These are phyloP conservation scores for Nixonia krombeini DNA, from an alignment of 1,140 invertebrate genomes.

Conservation along the genomic window DNA sequence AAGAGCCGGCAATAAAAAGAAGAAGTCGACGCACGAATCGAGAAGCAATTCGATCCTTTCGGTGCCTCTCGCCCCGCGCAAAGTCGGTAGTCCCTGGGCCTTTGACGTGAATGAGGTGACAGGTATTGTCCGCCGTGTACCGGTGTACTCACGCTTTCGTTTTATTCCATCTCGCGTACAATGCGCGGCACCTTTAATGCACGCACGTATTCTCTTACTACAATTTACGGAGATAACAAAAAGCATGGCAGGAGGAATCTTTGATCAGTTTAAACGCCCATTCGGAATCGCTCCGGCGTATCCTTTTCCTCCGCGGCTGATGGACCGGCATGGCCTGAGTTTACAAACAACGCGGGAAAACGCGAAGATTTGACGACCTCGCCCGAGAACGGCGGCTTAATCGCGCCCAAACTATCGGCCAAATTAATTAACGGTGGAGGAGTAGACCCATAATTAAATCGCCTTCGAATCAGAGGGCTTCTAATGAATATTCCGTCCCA, in stretches of 20 bases:
- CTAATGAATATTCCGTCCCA: slow-evolving; percentile 58
- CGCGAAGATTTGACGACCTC: slow-evolving; percentile 7
- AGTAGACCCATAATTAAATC: slow-evolving; percentile 58
- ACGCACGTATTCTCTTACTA: neutral
- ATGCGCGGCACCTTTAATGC: slow-evolving; percentile 41
- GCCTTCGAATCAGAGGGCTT: slow-evolving; percentile 53
- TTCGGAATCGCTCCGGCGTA: too few species aligned
- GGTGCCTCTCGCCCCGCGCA: slow-evolving; percentile 14
- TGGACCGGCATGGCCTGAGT: too few species aligned
- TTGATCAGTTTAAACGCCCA: too few species aligned
- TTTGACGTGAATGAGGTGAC: slow-evolving; percentile 68
- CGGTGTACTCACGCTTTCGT: slow-evolving; percentile 55
- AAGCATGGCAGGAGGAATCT: neutral
- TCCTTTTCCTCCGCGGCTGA: too few species aligned
- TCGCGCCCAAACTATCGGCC: slow-evolving; percentile 54
- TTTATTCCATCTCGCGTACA: slow-evolving; percentile 52
- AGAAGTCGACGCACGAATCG: slow-evolving; percentile 58
- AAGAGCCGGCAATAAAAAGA: slow-evolving; percentile 40
- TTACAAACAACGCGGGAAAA: slow-evolving; percentile 4
- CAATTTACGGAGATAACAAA: neutral
- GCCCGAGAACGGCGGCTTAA: slow-evolving; percentile 41
- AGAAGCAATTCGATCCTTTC: slow-evolving; percentile 64
- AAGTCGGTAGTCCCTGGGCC: slow-evolving; percentile 61
- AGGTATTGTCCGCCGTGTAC: slow-evolving; percentile 63
- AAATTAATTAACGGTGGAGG: slow-evolving; percentile 61